Evolutionary conservation across 2,113 vertebrate species (phyloP).

Genomic region (Clarias magur): DNA sequence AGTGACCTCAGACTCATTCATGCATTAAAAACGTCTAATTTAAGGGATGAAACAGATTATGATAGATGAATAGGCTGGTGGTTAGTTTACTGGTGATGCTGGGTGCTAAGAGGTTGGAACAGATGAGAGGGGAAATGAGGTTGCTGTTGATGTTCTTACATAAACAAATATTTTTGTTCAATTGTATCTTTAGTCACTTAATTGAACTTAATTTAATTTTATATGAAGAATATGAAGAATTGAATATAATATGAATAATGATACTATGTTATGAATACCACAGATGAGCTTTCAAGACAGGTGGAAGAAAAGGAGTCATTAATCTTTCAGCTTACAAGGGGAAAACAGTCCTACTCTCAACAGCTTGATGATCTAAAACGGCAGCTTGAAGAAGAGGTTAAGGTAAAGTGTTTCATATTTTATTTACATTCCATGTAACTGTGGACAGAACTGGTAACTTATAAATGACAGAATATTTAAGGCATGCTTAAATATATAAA

Average conservation of each 20-base stretch:
- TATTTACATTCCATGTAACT: not conserved
- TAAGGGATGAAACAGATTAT: no score
- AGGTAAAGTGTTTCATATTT: conserved; percentile 63
- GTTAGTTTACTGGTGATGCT: no score
- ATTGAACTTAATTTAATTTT: no score
- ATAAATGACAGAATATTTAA: not conserved
- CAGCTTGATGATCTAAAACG: conserved; percentile 86
- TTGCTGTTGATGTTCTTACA: no score
- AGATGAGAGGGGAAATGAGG: no score
- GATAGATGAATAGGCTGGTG: no score
- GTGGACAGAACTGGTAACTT: not conserved
- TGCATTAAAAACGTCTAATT: no score
- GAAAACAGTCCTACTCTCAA: conserved; percentile 82
- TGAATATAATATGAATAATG: not conserved
- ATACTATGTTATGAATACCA: not conserved
- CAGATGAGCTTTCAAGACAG: conserved; percentile 80
- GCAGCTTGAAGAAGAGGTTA: conserved; percentile 84
- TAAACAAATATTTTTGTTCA: no score
- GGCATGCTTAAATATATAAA: not conserved
- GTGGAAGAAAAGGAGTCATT: conserved; percentile 85
- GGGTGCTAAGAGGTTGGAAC: no score
- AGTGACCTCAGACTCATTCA: no score
- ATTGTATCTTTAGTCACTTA: no score
- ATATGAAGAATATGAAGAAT: no score
- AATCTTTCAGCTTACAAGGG: conserved; percentile 80